phyloP scores from a whole-genome alignment of 2,113 vertebrate species.

The Notarius quadriscutis region DNA sequence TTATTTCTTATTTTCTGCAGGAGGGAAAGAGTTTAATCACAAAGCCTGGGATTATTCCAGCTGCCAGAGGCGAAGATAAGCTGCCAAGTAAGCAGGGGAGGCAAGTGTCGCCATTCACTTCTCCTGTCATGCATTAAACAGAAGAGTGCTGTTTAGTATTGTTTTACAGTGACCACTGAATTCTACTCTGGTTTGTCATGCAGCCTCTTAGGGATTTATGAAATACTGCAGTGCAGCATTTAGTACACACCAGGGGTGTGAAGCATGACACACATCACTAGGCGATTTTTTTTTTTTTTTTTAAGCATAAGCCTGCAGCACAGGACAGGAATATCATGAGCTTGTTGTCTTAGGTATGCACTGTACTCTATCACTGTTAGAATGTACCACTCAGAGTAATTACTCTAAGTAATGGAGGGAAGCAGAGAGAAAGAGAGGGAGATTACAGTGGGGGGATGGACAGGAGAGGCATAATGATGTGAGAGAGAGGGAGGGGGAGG shows the following conservation, averaged over 20 bases:
- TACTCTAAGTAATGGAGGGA: slow-evolving; percentile 44
- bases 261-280: slow-evolving; percentile 36
- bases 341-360: slow-evolving; percentile 36
- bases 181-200: slow-evolving; percentile 24
- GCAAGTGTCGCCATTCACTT: slow-evolving; percentile 37
- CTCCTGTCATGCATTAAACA: slow-evolving; percentile 29
- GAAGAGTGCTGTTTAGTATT: slow-evolving; percentile 13
- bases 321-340: slow-evolving; percentile 35
- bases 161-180: slow-evolving; percentile 25
- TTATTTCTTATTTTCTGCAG: slow-evolving; percentile 42
- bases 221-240: slow-evolving; percentile 57
- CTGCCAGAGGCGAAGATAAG: slow-evolving; percentile 33
- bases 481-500: slow-evolving; percentile 27
- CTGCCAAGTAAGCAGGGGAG: slow-evolving; percentile 39
- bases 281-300: background rate
- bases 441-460: slow-evolving; percentile 32
- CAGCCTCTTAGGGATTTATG: slow-evolving; percentile 38
- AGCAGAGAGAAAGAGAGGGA: slow-evolving; percentile 30
- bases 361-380: slow-evolving; percentile 48
- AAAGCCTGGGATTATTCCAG: slow-evolving; percentile 40
- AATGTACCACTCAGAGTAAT: slow-evolving; percentile 52
- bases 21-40: slow-evolving; percentile 38
- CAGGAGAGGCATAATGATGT: slow-evolving; percentile 37
- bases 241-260: slow-evolving; percentile 35
- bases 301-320: slow-evolving; percentile 36